phyloP scores from a whole-genome alignment of 2,113 vertebrate genomes.

The Pyxicephalus adspersus region DNA sequence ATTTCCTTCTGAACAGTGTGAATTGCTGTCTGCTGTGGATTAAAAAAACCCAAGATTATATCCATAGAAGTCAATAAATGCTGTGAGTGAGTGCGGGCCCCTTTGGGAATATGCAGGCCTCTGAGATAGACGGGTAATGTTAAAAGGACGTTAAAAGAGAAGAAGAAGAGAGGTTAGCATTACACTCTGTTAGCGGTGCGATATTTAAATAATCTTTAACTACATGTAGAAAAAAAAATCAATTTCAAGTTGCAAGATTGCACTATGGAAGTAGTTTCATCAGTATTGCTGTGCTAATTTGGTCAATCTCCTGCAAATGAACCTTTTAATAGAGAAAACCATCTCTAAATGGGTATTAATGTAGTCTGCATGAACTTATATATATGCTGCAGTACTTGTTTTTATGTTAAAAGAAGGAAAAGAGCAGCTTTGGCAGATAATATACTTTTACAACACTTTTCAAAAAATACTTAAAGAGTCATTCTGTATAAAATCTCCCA shows the following conservation, averaged over 20 bases:
- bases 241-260: slow-evolving; percentile 41
- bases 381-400: slow-evolving; percentile 16
- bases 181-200: slow-evolving; percentile 34
- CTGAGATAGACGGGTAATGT: accelerated
- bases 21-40: slow-evolving; percentile 52
- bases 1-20: slow-evolving; percentile 48
- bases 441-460: neutral
- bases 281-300: slow-evolving; percentile 34
- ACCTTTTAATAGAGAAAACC: slow-evolving; percentile 31
- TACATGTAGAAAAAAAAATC: slow-evolving; percentile 38
- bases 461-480: neutral
- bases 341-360: slow-evolving; percentile 37
- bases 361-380: slow-evolving; percentile 2
- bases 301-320: slow-evolving; percentile 41
- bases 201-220: slow-evolving; percentile 47
- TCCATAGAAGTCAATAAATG: slow-evolving; percentile 39
- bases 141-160: neutral
- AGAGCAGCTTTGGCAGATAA: neutral
- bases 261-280: slow-evolving; percentile 26
- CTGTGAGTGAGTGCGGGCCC: slow-evolving; percentile 32
- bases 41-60: slow-evolving; percentile 46
- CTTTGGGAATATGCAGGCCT: neutral
- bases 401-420: neutral
- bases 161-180: slow-evolving; percentile 32
- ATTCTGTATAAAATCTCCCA: no score